Evolutionary conservation across 2,113 vertebrate species (phyloP).

Genomic region (Thamnaconus septentrionalis): DNA sequence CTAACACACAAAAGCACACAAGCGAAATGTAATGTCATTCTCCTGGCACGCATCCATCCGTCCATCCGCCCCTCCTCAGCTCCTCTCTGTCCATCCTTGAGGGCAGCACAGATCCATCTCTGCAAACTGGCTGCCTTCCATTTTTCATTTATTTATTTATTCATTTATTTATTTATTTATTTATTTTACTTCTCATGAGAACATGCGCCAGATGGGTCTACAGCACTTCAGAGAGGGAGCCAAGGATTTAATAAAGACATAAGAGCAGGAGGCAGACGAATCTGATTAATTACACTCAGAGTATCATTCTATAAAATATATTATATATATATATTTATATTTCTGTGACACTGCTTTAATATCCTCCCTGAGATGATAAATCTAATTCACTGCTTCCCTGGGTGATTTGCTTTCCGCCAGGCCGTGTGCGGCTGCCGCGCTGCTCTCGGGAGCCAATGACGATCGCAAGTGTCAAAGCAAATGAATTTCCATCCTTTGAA

Average conservation of each 20-base stretch:
- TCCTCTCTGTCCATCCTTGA: conserved; percentile 21
- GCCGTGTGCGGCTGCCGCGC: conserved; percentile 1
- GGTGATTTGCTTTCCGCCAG: conserved; percentile 9
- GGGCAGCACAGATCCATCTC: conserved; percentile 32
- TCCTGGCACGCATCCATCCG: conserved; percentile 4
- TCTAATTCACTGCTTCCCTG: conserved; percentile 5
- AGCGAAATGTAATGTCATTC: conserved; percentile 1
- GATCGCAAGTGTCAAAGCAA: conserved; percentile 18
- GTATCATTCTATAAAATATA: conserved; percentile 14
- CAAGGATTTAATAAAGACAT: conserved; percentile 42
- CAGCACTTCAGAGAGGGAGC: conserved; percentile 21
- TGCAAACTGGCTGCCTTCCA: conserved; percentile 40
- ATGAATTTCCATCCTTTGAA: conserved; percentile 34
- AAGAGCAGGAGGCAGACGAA: conserved; percentile 19
- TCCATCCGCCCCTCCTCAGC: too few relatives aligned
- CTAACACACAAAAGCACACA: conserved; percentile 1
- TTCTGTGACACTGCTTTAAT: not conserved
- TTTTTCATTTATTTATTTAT: conserved; percentile 19
- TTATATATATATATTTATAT: too few relatives aligned
- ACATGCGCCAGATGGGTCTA: conserved; percentile 46
- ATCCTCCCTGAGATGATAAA: conserved; percentile 13
- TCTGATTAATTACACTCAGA: conserved; percentile 24
- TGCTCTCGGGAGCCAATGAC: conserved; percentile 18
- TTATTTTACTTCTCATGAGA: conserved; percentile 4
- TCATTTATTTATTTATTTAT: too few relatives aligned